Evolutionary conservation across 2,888 invertebrate genomes (phyloP).

Genomic region (Limulus polyphemus): DNA sequence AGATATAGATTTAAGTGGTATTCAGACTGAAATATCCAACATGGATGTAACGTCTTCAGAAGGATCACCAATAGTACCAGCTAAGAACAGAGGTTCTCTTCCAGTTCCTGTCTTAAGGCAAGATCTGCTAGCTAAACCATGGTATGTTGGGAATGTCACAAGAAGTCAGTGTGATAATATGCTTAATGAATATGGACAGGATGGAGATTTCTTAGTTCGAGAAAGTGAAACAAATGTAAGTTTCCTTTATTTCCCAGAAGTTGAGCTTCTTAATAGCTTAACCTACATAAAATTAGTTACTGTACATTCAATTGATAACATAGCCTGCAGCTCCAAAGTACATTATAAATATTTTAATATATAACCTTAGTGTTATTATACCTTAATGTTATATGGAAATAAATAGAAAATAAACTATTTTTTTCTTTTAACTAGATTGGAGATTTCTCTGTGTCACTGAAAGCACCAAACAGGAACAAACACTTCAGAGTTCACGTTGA

Average conservation of each 20-base stretch:
- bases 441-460: conserved; percentile 93
- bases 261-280: neutral
- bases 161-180: conserved; percentile 91
- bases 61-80: conserved; percentile 12
- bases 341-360: no score
- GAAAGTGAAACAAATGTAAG: conserved; percentile 98
- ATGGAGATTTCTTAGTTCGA: conserved; percentile 96
- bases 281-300: no score
- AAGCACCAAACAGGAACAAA: conserved; percentile 95
- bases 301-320: no score
- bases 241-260: conserved; percentile 25
- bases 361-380: no score
- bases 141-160: conserved; percentile 96
- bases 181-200: conserved; percentile 85
- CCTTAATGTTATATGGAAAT: no score
- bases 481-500: conserved; percentile 94
- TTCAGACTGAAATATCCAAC: conserved; percentile 14
- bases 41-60: conserved; percentile 13
- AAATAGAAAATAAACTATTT: no score
- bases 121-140: conserved; percentile 57
- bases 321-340: no score
- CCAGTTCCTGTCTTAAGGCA: conserved; percentile 5
- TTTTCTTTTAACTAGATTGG: conserved; percentile 57
- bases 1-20: conserved; percentile 12
- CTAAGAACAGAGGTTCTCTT: conserved; percentile 11